Base-by-base conservation (phyloP, 35 echinoderm and acorn worm species). In the Apostichopus californicus region DNA sequence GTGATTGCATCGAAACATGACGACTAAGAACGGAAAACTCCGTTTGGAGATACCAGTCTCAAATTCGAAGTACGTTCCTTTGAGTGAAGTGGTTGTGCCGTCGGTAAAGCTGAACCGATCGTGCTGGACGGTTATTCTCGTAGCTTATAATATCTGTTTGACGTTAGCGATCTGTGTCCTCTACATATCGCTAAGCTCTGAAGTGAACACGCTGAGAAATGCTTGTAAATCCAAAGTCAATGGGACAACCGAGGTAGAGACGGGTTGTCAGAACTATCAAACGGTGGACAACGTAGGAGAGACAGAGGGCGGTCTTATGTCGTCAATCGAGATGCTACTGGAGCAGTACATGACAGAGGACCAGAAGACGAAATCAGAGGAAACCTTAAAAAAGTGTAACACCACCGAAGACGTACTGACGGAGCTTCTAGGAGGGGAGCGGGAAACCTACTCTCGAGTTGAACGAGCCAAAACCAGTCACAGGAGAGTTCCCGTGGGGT, bases 191-290 rank as follows among this genome's bases (percentile, higher is more conserved):
- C 86, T 89, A 11, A 89, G 52, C 52, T 89, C 86, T 46, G 57
- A 89, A n/a, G 60, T 89, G 10, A 55, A 89, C 15, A 89, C 60
- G n/a, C 17, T 89, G 63, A 23, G 66, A 9, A 89, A 64, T 55
- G 14, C 86, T 55, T 89, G 86, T 58, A n/a, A 85, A 56, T 56
- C 9, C 56, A 60, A n/a, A 18, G 5, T 14, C 63, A 73, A 89
- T 25, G 64, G 46, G 1, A 73, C 86, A 25, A 57, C 15, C 5
- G 68, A 72, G 24, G 17, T 8, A 9, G 60, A 28, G 9, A 26
- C 60, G 13, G 68, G 57, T 71, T 89, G 86, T 17, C 86, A 89
- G 22, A 89, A 89, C n/a, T 89, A 46, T n/a, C 21, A 89, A 73
- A 89, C 86, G 1, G 60, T 89, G 23, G 64, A 89, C 34, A 89